These are phyloP conservation scores for Rhabdornis inornatus DNA, from an alignment of 2,113 vertebrate species.

Conservation along the genomic window DNA sequence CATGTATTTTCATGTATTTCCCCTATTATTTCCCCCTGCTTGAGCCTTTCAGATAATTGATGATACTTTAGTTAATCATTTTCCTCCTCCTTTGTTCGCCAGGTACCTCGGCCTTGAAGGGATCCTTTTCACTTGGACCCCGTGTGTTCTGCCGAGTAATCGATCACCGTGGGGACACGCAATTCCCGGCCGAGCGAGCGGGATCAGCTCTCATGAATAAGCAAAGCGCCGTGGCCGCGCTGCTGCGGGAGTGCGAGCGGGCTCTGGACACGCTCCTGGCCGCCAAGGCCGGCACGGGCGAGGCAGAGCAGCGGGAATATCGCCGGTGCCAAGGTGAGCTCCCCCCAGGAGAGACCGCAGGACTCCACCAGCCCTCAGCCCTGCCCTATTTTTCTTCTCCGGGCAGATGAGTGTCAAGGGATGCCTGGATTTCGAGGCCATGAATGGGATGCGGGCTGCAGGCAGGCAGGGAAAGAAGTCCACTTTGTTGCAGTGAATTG, in stretches of 20 bases:
- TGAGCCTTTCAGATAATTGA: conserved; percentile 76
- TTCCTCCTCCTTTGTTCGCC: conserved; percentile 72
- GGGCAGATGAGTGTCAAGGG: conserved; percentile 69
- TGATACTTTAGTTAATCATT: conserved; percentile 79
- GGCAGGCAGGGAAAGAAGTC: conserved; percentile 67
- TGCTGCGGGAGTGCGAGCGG: conserved; percentile 79
- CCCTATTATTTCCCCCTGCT: conserved; percentile 74
- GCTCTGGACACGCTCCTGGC: conserved; percentile 40
- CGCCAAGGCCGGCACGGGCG: neutral
- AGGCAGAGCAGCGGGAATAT: conserved; percentile 55
- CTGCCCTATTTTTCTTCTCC: conserved; percentile 71
- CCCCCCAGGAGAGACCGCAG: conserved; percentile 14
- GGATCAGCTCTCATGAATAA: conserved; percentile 77
- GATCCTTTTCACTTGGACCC: conserved; percentile 69
- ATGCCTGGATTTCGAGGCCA: conserved; percentile 67
- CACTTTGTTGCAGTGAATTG: conserved; percentile 82
- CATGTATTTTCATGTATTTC: conserved; percentile 69
- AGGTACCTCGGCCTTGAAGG: conserved; percentile 75
- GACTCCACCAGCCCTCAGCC: neutral
- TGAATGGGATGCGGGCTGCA: conserved; percentile 68
- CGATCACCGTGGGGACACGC: conserved; percentile 52
- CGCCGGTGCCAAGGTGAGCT: conserved; percentile 78
- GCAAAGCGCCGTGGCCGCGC: conserved; percentile 48
- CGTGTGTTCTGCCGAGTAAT: conserved; percentile 72
- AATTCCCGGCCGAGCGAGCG: conserved; percentile 25